These are phyloP conservation scores for Merluccius polli DNA, from an alignment of 2,797 vertebrate species.

Conservation along the genomic window DNA sequence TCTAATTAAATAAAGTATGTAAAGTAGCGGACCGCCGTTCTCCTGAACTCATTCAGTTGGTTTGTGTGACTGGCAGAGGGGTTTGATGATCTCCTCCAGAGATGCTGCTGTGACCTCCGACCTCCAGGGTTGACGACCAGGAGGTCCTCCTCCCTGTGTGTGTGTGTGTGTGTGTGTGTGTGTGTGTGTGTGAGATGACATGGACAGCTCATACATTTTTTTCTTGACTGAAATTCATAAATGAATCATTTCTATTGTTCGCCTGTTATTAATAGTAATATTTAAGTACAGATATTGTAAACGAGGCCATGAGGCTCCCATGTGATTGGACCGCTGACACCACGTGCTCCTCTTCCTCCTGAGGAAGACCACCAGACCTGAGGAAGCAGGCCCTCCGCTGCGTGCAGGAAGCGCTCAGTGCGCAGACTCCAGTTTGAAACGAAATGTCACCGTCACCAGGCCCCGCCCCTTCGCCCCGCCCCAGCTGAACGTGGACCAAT, in stretches of 20 bases:
- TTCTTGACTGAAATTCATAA: too few relatives aligned
- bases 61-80: neutral
- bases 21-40: too few relatives aligned
- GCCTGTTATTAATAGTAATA: neutral
- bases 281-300: neutral
- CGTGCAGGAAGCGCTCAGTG: neutral
- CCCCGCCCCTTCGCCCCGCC: constrained; percentile 40
- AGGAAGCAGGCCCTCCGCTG: neutral
- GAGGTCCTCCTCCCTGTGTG: neutral
- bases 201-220: too few relatives aligned
- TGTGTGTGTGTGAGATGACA: too few relatives aligned
- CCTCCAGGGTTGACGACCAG: too few relatives aligned
- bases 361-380: neutral
- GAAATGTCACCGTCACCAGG: constrained; percentile 38
- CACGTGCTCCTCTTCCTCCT: neutral
- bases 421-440: neutral
- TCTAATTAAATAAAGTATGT: neutral
- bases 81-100: neutral
- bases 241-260: too few relatives aligned
- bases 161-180: too few relatives aligned
- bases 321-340: neutral
- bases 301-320: neutral
- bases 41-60: neutral
- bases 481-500: constrained; percentile 74
- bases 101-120: neutral